A percentile compares a stretch with the other conserved stretches of the same genome.
Evolutionary conservation across 2,888 invertebrate genomes (phyloP).

Genomic region (Urechis unicinctus): DNA sequence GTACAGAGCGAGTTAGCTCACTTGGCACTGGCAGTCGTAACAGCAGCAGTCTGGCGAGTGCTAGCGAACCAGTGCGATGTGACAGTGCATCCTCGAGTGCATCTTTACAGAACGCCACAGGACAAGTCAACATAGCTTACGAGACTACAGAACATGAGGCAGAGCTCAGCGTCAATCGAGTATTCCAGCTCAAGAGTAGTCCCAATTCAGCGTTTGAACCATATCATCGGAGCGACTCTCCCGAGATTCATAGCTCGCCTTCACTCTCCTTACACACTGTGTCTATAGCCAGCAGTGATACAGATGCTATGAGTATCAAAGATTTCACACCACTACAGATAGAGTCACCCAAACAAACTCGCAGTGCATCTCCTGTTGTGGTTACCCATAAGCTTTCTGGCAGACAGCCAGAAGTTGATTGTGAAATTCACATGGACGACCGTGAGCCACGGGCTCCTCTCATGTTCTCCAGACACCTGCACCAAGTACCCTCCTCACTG

Average conservation of each 20-base stretch:
- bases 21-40: background rate
- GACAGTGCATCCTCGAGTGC: background rate
- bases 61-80: background rate
- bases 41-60: background rate
- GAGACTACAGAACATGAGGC: background rate
- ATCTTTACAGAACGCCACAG: background rate
- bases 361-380: too few relatives aligned
- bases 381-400: too few relatives aligned
- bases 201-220: background rate
- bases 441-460: too few relatives aligned
- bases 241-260: background rate
- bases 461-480: background rate
- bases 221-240: background rate
- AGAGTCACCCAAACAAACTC: background rate
- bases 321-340: background rate
- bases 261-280: conserved; percentile 1
- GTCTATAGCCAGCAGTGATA: conserved; percentile 11
- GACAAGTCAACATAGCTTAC: background rate
- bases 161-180: background rate
- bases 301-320: conserved; percentile 9
- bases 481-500: too few relatives aligned
- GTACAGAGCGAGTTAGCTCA: background rate
- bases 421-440: too few relatives aligned
- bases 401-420: too few relatives aligned
- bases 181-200: background rate